phyloP scores from a whole-genome alignment of 2,888 invertebrate species.

The Galerucella pusilla region DNA sequence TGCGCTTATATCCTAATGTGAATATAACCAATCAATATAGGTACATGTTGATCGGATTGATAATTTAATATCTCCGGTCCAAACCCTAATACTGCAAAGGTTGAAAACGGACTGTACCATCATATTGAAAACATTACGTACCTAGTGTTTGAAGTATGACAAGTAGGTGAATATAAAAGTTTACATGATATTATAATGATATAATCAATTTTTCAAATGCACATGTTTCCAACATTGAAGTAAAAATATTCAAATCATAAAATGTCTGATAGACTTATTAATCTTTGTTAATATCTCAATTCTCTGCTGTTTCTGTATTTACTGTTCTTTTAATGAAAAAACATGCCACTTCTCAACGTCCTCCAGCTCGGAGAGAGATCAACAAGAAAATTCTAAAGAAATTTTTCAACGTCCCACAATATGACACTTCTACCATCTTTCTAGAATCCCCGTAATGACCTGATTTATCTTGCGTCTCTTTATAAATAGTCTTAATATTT shows the following conservation, averaged over 20 bases:
- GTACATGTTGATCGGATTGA: too few species aligned
- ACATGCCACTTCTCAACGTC: conserved; percentile 19
- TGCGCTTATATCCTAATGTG: too few species aligned
- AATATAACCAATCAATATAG: too few species aligned
- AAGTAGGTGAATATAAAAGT: too few species aligned
- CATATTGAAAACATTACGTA: too few species aligned
- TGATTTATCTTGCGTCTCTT: conserved; percentile 38
- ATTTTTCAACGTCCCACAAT: conserved; percentile 30
- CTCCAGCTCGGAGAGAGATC: conserved; percentile 6
- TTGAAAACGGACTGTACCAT: too few species aligned
- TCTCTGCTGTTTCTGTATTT: neutral
- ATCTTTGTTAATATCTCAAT: neutral
- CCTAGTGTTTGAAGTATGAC: too few species aligned
- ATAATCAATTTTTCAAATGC: too few species aligned
- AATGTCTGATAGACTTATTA: neutral
- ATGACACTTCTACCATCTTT: conserved; percentile 33
- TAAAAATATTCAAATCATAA: neutral
- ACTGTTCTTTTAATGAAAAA: conserved; percentile 3
- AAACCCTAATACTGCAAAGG: too few species aligned
- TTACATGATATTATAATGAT: too few species aligned
- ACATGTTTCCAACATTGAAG: neutral
- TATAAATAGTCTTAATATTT: conserved; percentile 41
- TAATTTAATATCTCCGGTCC: too few species aligned
- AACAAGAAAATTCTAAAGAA: conserved; percentile 23
- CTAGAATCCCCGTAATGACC: conserved; percentile 31